These are phyloP conservation scores for Druon quercuslanigerum DNA, from an alignment of 1,140 invertebrate species.

Conservation along the genomic window DNA sequence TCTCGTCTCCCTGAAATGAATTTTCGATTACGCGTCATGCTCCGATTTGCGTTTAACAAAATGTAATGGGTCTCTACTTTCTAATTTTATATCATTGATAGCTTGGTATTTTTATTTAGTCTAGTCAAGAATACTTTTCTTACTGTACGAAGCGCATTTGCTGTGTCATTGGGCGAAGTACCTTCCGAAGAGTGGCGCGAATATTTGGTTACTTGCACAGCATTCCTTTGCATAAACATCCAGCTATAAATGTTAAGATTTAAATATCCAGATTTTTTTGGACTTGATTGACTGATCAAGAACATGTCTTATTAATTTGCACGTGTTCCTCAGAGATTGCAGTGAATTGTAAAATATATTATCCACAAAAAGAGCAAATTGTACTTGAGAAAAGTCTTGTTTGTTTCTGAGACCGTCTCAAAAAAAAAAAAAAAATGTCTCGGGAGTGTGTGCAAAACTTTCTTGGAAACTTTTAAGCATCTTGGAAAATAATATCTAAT, in stretches of 20 bases:
- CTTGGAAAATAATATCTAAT: not conserved
- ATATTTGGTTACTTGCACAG: constrained; percentile 1
- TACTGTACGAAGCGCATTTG: constrained; percentile 15
- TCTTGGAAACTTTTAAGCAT: not conserved
- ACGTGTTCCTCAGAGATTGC: no score
- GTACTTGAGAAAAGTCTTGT: no score
- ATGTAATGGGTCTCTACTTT: constrained; percentile 30
- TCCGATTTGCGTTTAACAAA: not conserved
- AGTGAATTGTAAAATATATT: no score
- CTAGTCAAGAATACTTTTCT: constrained; percentile 58
- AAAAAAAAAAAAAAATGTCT: no score
- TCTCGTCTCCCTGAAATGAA: constrained; percentile 19
- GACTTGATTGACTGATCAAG: no score
- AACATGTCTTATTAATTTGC: no score
- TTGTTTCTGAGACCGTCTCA: no score
- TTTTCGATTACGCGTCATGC: constrained; percentile 34
- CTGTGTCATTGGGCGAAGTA: not conserved
- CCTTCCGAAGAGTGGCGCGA: not conserved
- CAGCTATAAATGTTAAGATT: not conserved
- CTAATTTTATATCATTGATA: constrained; percentile 39
- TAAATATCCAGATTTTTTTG: not conserved
- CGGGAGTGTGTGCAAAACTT: no score
- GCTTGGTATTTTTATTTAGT: constrained; percentile 50
- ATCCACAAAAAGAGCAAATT: no score
- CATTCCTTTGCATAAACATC: not conserved